A percentile compares a stretch with the other conserved stretches of the same genome.
phyloP scores from a whole-genome alignment of 1,140 invertebrate genomes.

The Megalopta genalis region DNA sequence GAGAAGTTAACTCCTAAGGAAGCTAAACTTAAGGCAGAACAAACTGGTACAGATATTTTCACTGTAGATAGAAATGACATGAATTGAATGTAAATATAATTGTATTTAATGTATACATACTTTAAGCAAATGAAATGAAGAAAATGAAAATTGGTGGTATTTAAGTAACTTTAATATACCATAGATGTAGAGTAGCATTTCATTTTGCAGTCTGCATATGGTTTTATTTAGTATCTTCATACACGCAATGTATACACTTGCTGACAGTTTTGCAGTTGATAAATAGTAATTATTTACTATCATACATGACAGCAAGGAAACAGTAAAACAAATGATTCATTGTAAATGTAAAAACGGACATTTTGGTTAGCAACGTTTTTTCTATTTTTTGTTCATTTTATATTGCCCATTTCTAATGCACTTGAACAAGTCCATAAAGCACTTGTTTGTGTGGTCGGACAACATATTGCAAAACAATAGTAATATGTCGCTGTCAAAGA shows the following conservation, averaged over 20 bases:
- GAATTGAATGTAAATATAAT: background rate
- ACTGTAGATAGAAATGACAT: background rate
- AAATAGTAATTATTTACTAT: slow-evolving; percentile 67
- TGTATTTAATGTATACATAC: background rate
- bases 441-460: slow-evolving; percentile 56
- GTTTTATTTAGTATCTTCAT: slow-evolving; percentile 66
- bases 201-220: slow-evolving; percentile 50
- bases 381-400: slow-evolving; percentile 9
- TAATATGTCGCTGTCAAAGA: slow-evolving; percentile 13
- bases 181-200: slow-evolving; percentile 1
- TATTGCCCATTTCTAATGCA: slow-evolving; percentile 14
- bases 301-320: slow-evolving; percentile 43
- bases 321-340: slow-evolving; percentile 27
- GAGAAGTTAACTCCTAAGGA: slow-evolving; percentile 87
- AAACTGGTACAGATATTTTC: slow-evolving; percentile 91
- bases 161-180: slow-evolving; percentile 12
- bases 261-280: slow-evolving; percentile 62
- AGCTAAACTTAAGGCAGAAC: slow-evolving; percentile 84
- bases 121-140: background rate
- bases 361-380: background rate
- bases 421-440: slow-evolving; percentile 54
- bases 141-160: background rate
- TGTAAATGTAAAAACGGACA: slow-evolving; percentile 18
- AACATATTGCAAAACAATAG: slow-evolving; percentile 53
- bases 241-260: slow-evolving; percentile 61